A percentile compares a stretch with the other conserved stretches of the same genome.
These are phyloP conservation scores for Dasyprocta punctata DNA, from an alignment of 2,113 vertebrate species.

Conservation along the genomic window DNA sequence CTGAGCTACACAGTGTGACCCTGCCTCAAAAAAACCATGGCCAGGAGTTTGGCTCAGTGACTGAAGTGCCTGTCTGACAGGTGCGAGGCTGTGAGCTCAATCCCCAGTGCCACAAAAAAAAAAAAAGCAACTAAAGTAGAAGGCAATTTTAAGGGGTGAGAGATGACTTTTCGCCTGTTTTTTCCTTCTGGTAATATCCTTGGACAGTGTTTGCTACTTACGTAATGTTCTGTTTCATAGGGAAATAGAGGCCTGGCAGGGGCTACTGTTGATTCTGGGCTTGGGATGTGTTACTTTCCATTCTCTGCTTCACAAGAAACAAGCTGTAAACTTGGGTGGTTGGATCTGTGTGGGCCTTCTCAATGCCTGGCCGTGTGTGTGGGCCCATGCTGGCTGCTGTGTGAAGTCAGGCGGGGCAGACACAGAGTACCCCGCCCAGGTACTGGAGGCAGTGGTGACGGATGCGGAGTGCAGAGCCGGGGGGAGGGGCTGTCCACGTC, in stretches of 20 bases:
- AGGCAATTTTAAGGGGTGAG: neutral
- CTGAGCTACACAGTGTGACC: too few relatives aligned
- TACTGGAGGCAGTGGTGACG: neutral
- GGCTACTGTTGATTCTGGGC: neutral
- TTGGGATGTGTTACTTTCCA: neutral
- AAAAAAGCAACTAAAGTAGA: neutral
- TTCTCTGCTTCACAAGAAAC: neutral
- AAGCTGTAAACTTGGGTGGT: neutral
- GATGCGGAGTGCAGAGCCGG: neutral
- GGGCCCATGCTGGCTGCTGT: accelerated
- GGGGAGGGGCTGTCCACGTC: neutral
- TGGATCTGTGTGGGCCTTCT: neutral
- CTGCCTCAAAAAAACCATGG: too few relatives aligned
- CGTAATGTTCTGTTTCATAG: neutral
- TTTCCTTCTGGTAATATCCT: neutral
- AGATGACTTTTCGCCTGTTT: neutral
- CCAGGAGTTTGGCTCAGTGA: too few relatives aligned
- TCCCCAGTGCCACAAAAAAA: too few relatives aligned
- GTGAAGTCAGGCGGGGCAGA: neutral
- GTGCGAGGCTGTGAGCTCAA: too few relatives aligned
- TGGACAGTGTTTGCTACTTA: neutral
- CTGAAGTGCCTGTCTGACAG: too few relatives aligned
- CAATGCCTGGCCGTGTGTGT: neutral
- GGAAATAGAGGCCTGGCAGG: neutral
- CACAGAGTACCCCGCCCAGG: neutral